Evolutionary conservation across 2,888 invertebrate species (phyloP).

Genomic region (Melanchra persicariae): DNA sequence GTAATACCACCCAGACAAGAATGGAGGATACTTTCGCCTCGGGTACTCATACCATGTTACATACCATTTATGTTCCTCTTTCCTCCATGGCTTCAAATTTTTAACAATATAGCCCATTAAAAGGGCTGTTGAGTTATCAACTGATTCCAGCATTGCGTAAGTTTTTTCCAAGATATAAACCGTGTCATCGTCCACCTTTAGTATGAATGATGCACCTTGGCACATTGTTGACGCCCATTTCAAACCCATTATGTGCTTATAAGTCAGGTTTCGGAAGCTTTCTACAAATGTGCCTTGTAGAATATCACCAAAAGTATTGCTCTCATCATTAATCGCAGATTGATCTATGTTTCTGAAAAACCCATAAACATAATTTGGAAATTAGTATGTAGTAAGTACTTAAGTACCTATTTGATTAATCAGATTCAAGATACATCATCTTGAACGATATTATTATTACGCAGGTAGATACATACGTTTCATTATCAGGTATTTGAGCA

Average conservation of each 20-base stretch:
- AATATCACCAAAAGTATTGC: conserved; percentile 92
- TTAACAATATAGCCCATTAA: conserved; percentile 93
- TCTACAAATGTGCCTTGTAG: conserved; percentile 95
- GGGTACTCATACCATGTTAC: conserved; percentile 93
- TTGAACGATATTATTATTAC: too few species aligned
- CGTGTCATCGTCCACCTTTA: conserved; percentile 77
- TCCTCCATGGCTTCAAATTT: conserved; percentile 92
- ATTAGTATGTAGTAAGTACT: too few species aligned
- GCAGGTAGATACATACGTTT: conserved; percentile 76
- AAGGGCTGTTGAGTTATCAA: conserved; percentile 69
- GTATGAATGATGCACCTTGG: conserved; percentile 86
- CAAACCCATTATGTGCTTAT: conserved; percentile 95
- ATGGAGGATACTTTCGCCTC: conserved; percentile 92
- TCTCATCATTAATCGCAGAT: conserved; percentile 91
- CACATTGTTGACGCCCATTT: conserved; percentile 93
- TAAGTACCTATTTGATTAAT: too few species aligned
- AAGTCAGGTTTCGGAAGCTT: conserved; percentile 95
- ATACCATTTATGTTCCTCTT: conserved; percentile 94
- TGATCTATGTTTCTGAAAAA: conserved; percentile 86
- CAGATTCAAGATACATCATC: too few species aligned
- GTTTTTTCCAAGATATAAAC: conserved; percentile 92
- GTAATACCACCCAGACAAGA: conserved; percentile 96
- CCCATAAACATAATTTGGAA: neutral
- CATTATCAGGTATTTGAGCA: conserved; percentile 90
- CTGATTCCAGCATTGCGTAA: conserved; percentile 68